A percentile compares a stretch with the other conserved stretches of the same genome.
These are phyloP conservation scores for Zophobas morio DNA, from an alignment of 1,140 invertebrate species.

Conservation along the genomic window DNA sequence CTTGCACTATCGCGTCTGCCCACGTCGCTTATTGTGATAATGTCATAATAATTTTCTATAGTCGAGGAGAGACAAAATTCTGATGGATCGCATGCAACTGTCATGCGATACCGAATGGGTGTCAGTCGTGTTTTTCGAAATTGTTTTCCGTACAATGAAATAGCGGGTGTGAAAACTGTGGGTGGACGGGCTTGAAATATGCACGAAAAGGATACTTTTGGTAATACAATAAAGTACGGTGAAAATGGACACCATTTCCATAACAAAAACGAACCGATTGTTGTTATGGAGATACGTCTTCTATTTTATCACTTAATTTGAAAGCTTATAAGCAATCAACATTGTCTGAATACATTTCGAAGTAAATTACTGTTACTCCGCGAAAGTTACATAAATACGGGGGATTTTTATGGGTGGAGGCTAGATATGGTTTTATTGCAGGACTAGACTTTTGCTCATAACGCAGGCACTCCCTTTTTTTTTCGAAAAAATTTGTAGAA, in stretches of 20 bases:
- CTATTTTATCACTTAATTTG: conserved; percentile 36
- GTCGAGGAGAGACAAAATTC: conserved; percentile 13
- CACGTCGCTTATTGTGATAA: conserved; percentile 34
- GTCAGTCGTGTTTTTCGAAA: too few species aligned
- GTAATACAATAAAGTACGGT: conserved; percentile 25
- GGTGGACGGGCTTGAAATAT: conserved; percentile 11
- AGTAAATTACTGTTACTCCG: neutral
- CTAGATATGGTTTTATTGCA: too few species aligned
- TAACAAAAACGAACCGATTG: conserved; percentile 21
- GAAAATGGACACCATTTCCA: conserved; percentile 22
- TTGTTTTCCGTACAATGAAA: too few species aligned
- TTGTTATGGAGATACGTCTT: conserved; percentile 16
- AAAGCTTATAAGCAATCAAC: conserved; percentile 10
- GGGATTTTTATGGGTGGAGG: too few species aligned
- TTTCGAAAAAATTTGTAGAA: too few species aligned
- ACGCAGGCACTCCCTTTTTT: too few species aligned
- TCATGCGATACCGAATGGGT: too few species aligned
- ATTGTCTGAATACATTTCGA: conserved; percentile 9
- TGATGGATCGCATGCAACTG: neutral
- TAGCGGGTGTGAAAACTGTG: conserved; percentile 10
- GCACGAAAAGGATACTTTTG: conserved; percentile 17
- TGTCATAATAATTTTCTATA: conserved; percentile 48
- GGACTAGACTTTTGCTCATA: too few species aligned
- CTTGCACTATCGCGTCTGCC: conserved; percentile 45
- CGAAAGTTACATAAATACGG: too few species aligned